A percentile compares a stretch with the other conserved stretches of the same genome.
phyloP scores from a whole-genome alignment of 2,797 vertebrate genomes.

The Toxotes lorentzi region DNA sequence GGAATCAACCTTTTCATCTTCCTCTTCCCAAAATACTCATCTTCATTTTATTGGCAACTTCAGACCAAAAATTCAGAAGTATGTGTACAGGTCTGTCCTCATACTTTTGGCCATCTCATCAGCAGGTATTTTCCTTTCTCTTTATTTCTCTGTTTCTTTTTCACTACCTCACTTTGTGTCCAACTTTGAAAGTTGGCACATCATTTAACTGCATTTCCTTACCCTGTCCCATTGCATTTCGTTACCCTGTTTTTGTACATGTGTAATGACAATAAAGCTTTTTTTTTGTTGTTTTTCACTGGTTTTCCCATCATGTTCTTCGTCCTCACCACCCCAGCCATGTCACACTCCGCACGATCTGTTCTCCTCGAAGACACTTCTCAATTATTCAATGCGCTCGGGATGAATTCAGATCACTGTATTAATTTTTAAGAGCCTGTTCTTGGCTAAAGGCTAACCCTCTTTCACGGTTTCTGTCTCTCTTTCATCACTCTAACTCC shows the following conservation, averaged over 20 bases:
- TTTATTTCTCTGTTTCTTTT: not conserved
- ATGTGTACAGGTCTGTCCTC: not conserved
- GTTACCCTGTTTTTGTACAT: too few relatives aligned
- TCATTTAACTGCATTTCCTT: too few relatives aligned
- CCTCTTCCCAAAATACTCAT: not conserved
- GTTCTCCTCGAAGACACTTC: conserved; percentile 71
- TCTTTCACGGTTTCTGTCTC: conserved; percentile 55
- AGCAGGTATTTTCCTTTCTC: not conserved
- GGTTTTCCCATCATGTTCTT: conserved; percentile 36
- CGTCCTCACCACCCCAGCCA: conserved; percentile 37
- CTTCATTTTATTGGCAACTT: not conserved
- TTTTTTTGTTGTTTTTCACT: conserved; percentile 39
- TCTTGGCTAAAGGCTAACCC: conserved; percentile 75
- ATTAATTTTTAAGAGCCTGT: conserved; percentile 84
- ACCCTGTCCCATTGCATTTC: too few relatives aligned
- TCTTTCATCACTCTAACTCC: conserved; percentile 50
- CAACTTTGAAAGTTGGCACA: not conserved
- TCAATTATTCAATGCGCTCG: conserved; percentile 82
- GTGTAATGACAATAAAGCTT: too few relatives aligned
- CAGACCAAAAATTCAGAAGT: not conserved
- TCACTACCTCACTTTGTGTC: not conserved
- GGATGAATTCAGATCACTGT: conserved; percentile 82
- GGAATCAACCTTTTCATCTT: not conserved
- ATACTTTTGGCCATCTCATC: not conserved
- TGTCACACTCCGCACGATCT: conserved; percentile 66